phyloP scores from a whole-genome alignment of 2,113 vertebrate genomes.

The Cebus imitator region DNA sequence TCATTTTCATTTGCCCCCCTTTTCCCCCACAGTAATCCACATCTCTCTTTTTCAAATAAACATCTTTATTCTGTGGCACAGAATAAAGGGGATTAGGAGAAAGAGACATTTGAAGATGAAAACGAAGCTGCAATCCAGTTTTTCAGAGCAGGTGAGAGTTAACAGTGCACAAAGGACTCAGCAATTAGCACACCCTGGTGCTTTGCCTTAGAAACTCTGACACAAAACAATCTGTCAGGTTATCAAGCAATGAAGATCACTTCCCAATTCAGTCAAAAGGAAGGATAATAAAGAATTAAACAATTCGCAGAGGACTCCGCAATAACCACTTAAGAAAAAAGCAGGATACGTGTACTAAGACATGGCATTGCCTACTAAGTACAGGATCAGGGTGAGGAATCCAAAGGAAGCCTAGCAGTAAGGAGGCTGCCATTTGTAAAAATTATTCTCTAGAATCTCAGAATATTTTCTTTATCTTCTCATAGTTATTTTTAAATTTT shows the following conservation, averaged over 20 bases:
- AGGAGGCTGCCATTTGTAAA: background rate
- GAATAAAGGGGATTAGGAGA: background rate
- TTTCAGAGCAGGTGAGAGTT: background rate
- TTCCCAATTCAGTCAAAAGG: conserved; percentile 1
- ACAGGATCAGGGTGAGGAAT: background rate
- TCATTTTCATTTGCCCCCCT: background rate
- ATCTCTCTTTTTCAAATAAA: background rate
- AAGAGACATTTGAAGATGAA: background rate
- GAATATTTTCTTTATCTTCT: background rate
- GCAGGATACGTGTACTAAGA: background rate
- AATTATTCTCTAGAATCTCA: background rate
- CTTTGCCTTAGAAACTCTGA: conserved; percentile 13
- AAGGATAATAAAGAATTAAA: conserved; percentile 38
- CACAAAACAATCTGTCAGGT: conserved; percentile 38
- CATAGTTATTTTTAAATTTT: background rate
- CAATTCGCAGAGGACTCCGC: background rate
- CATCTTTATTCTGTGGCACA: background rate
- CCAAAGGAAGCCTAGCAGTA: background rate
- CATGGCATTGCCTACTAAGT: background rate
- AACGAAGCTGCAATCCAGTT: background rate
- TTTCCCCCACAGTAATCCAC: background rate
- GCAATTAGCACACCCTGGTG: conserved; percentile 11
- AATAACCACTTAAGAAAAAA: background rate
- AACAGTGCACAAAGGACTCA: background rate
- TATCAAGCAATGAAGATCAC: background rate